Percentiles rank a stretch among this genome's conserved stretches.
Evolutionary conservation across 1,140 invertebrate genomes (phyloP).

Genomic region (Drosophila pachea): DNA sequence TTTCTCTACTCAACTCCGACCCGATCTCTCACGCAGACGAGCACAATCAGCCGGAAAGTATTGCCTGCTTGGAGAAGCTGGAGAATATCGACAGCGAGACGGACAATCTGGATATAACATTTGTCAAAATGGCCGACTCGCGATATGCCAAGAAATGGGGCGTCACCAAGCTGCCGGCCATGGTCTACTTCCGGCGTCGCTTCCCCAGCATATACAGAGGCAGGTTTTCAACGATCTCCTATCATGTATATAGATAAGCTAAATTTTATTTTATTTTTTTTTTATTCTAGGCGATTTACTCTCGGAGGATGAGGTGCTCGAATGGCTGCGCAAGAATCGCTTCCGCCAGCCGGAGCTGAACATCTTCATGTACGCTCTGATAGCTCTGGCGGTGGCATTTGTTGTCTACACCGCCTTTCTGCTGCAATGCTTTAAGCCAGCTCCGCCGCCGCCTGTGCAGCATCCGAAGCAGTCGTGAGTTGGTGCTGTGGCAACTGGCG

Average conservation of each 20-base stretch:
- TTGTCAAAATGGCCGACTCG: conserved; percentile 95
- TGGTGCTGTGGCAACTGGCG: conserved; percentile 6
- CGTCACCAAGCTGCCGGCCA: conserved; percentile 93
- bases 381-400: conserved; percentile 91
- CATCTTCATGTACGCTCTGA: conserved; percentile 95
- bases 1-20: too few species aligned
- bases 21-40: conserved; percentile 87
- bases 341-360: conserved; percentile 95
- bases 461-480: conserved; percentile 78
- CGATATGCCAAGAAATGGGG: conserved; percentile 96
- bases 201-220: conserved; percentile 97
- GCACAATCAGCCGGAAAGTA: conserved; percentile 88
- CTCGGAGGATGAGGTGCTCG: conserved; percentile 92
- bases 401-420: conserved; percentile 94
- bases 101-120: conserved; percentile 95
- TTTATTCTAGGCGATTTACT: conserved; percentile 85
- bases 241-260: neutral
- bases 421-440: conserved; percentile 91
- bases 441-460: conserved; percentile 80
- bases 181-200: conserved; percentile 95
- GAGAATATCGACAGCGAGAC: conserved; percentile 96
- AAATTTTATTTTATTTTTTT: neutral
- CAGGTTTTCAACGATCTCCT: conserved; percentile 72
- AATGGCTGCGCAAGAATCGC: conserved; percentile 95
- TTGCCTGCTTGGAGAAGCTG: conserved; percentile 88